Evolutionary conservation across 2,797 vertebrate genomes (phyloP).

Genomic region (Sciurus carolinensis): DNA sequence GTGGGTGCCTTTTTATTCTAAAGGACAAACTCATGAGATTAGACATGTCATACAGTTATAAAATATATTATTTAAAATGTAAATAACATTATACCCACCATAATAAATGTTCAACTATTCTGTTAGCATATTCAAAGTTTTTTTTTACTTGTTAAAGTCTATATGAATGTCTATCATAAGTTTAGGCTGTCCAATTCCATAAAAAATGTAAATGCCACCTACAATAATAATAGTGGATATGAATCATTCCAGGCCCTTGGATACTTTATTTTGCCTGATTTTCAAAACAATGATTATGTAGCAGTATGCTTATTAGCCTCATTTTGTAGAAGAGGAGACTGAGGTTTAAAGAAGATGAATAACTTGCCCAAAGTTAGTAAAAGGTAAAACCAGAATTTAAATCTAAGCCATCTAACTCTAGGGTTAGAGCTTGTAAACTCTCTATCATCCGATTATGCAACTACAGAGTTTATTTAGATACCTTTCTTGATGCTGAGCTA

Average conservation of each 20-base stretch:
- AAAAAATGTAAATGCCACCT: slow-evolving; percentile 18
- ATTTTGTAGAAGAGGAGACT: slow-evolving; percentile 9
- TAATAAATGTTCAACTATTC: slow-evolving; percentile 38
- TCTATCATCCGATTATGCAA: neutral
- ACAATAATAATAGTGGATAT: neutral
- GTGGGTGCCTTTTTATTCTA: neutral
- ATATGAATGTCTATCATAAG: neutral
- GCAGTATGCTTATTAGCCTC: neutral
- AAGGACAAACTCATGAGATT: slow-evolving; percentile 48
- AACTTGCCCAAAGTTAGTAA: neutral
- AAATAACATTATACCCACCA: slow-evolving; percentile 10
- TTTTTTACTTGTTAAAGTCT: slow-evolving; percentile 46
- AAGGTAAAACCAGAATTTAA: neutral
- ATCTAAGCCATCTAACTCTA: neutral
- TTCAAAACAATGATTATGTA: neutral
- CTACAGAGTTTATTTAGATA: neutral
- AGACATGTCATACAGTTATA: neutral
- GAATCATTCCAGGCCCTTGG: neutral
- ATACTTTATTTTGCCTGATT: slow-evolving; percentile 25
- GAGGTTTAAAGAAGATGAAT: neutral
- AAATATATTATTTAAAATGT: slow-evolving; percentile 36
- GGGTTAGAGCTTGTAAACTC: neutral
- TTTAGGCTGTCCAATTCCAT: slow-evolving; percentile 9
- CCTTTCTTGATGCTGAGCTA: neutral
- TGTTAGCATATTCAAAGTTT: neutral